A percentile compares a stretch with the other conserved stretches of the same genome.
phyloP scores from a whole-genome alignment of 2,888 invertebrate genomes.

The Anthoptus insignis region DNA sequence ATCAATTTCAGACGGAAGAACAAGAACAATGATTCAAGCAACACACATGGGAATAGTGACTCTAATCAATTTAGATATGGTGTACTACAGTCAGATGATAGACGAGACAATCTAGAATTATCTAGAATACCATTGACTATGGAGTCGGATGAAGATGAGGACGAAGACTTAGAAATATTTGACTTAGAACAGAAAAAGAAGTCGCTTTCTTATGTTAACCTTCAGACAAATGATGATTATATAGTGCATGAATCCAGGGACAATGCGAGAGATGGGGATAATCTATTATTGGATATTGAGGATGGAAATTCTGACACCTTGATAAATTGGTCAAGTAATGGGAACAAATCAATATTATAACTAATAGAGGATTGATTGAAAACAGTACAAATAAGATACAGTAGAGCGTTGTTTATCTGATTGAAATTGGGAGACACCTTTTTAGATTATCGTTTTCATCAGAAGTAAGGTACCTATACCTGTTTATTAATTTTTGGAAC shows the following conservation, averaged over 20 bases:
- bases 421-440: too few species aligned
- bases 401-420: too few species aligned
- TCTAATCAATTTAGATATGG: slow-evolving; percentile 83
- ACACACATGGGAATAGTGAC: slow-evolving; percentile 67
- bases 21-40: slow-evolving; percentile 66
- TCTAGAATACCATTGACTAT: slow-evolving; percentile 78
- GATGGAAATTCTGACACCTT: slow-evolving; percentile 70
- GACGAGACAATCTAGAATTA: slow-evolving; percentile 75
- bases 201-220: slow-evolving; percentile 77
- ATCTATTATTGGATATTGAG: slow-evolving; percentile 77
- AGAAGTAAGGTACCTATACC: too few species aligned
- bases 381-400: slow-evolving; percentile 7
- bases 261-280: slow-evolving; percentile 58
- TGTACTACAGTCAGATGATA: slow-evolving; percentile 78
- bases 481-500: too few species aligned
- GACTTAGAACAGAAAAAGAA: slow-evolving; percentile 80
- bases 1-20: slow-evolving; percentile 71
- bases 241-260: slow-evolving; percentile 60
- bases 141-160: slow-evolving; percentile 83
- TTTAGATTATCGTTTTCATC: too few species aligned
- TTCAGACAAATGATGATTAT: slow-evolving; percentile 75
- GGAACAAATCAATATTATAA: slow-evolving; percentile 79
- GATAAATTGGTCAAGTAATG: slow-evolving; percentile 76
- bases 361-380: slow-evolving; percentile 26
- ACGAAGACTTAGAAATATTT: slow-evolving; percentile 82